Evolutionary conservation across 2,888 invertebrate genomes (phyloP).

Genomic region (Agrochola circellaris): DNA sequence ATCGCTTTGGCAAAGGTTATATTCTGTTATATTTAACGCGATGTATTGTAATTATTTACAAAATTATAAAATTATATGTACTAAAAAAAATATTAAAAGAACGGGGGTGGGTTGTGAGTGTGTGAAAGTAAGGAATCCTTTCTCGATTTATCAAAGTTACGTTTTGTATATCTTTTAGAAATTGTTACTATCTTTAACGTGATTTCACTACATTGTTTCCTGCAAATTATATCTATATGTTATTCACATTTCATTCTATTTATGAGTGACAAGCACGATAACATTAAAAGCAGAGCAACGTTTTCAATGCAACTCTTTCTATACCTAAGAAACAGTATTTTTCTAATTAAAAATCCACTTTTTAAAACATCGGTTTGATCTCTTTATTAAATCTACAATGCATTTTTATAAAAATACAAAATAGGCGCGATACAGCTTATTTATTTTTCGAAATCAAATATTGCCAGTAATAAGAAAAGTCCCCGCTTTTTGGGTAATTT

Average conservation of each 20-base stretch:
- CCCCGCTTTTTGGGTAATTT: constrained; percentile 71
- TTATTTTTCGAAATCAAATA: constrained; percentile 77
- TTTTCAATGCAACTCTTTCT: constrained; percentile 81
- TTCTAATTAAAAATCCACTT: constrained; percentile 79
- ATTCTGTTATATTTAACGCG: constrained; percentile 75
- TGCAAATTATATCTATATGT: constrained; percentile 50
- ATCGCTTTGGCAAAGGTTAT: constrained; percentile 87
- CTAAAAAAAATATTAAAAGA: constrained; percentile 64
- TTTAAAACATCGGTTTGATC: constrained; percentile 74
- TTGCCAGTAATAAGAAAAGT: constrained; percentile 71
- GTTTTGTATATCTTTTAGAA: constrained; percentile 71
- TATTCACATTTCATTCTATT: constrained; percentile 70
- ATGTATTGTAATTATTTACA: constrained; percentile 81
- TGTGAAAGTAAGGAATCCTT: constrained; percentile 68
- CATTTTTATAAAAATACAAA: constrained; percentile 80
- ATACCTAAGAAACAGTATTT: constrained; percentile 85
- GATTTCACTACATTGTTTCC: constrained; percentile 60
- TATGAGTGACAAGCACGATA: constrained; percentile 69
- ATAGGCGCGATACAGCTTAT: constrained; percentile 67
- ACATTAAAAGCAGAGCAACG: constrained; percentile 72
- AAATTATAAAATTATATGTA: constrained; percentile 65
- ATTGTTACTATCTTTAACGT: constrained; percentile 66
- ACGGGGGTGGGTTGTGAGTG: constrained; percentile 68
- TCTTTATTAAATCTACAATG: constrained; percentile 72
- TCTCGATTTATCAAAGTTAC: constrained; percentile 70